These are phyloP conservation scores for Ladona fulva DNA, from an alignment of 1,140 invertebrate genomes.

Conservation along the genomic window DNA sequence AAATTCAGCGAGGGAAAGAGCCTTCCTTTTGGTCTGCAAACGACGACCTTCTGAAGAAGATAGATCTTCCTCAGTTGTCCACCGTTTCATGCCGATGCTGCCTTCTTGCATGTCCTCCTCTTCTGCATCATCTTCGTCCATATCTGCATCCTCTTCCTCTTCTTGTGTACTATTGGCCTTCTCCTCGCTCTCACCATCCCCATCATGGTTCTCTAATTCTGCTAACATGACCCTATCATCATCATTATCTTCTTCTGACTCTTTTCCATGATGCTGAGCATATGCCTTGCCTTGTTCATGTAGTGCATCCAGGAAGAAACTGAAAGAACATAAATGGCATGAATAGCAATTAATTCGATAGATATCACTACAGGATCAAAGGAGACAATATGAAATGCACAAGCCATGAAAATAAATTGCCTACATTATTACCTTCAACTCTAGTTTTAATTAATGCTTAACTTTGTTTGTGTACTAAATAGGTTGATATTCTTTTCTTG, in stretches of 20 bases:
- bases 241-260: slow-evolving; percentile 16
- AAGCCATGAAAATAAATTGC: no score
- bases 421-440: no score
- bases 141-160: slow-evolving; percentile 28
- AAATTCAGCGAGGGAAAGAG: slow-evolving; percentile 37
- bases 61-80: slow-evolving; percentile 41
- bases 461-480: no score
- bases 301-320: slow-evolving; percentile 55
- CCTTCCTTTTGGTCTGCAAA: slow-evolving; percentile 32
- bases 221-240: neutral
- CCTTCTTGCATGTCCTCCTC: slow-evolving; percentile 15
- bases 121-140: slow-evolving; percentile 22
- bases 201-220: neutral
- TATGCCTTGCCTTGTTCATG: slow-evolving; percentile 51
- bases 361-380: no score
- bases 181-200: slow-evolving; percentile 21
- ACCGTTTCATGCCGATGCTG: slow-evolving; percentile 28
- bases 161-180: slow-evolving; percentile 28
- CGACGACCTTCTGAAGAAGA: slow-evolving; percentile 29
- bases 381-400: no score
- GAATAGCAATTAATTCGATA: no score
- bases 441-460: no score
- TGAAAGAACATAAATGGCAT: slow-evolving; percentile 24
- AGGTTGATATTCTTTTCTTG: no score
- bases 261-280: slow-evolving; percentile 14